A percentile compares a stretch with the other conserved stretches of the same genome.
These are phyloP conservation scores for Halocynthia roretzi DNA, from an alignment of 23 tunicate species.

Conservation along the genomic window DNA sequence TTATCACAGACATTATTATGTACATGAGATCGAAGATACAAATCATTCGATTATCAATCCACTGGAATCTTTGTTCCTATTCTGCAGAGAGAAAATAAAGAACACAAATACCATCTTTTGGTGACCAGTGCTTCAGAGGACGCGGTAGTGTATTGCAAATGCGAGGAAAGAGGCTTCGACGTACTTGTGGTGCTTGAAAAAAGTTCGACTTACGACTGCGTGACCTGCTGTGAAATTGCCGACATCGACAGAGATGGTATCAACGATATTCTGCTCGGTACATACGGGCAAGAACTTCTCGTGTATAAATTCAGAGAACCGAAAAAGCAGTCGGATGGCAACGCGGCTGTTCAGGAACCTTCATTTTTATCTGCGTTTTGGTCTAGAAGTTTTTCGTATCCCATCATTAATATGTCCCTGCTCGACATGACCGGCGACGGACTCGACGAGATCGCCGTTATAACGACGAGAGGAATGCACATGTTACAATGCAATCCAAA, in stretches of 20 bases:
- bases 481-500: constrained; percentile 41
- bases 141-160: constrained; percentile 49
- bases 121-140: constrained; percentile 62
- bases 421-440: constrained; percentile 75
- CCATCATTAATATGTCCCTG: constrained; percentile 46
- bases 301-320: constrained; percentile 34
- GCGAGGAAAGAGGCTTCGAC: constrained; percentile 38
- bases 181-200: constrained; percentile 27
- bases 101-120: constrained; percentile 29
- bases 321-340: background rate
- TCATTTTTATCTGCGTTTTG: constrained; percentile 23
- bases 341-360: background rate
- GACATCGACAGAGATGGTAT: constrained; percentile 44
- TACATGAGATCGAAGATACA: too few relatives aligned
- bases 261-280: constrained; percentile 64
- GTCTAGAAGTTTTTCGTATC: constrained; percentile 52
- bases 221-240: constrained; percentile 69
- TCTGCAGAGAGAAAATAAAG: background rate
- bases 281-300: constrained; percentile 62
- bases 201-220: constrained; percentile 45
- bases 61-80: background rate
- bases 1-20: too few relatives aligned
- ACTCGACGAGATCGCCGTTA: constrained; percentile 44
- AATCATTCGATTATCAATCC: too few relatives aligned
- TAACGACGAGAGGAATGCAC: constrained; percentile 66